Evolutionary conservation across 2,113 vertebrate genomes (phyloP).

Genomic region (Climacteris rufus): DNA sequence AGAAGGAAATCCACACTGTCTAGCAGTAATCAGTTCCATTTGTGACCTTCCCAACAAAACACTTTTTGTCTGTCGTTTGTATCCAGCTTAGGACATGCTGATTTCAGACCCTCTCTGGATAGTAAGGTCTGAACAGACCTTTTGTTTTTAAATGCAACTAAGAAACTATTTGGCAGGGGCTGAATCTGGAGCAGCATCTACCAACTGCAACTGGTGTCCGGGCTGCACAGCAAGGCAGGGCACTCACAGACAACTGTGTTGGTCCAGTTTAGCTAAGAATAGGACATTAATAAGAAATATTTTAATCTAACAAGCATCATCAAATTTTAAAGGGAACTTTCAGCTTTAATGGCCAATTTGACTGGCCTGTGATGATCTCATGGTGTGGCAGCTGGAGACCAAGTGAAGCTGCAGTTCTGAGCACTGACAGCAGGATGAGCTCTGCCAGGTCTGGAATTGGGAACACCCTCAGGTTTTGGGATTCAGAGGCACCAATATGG

Average conservation of each 20-base stretch:
- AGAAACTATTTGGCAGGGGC: constrained; percentile 42
- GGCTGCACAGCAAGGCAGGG: background rate
- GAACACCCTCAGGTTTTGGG: background rate
- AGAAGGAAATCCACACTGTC: constrained; percentile 34
- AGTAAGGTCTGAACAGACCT: constrained; percentile 34
- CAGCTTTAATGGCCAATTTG: background rate
- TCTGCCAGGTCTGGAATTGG: fast-evolving
- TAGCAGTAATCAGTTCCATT: constrained; percentile 54
- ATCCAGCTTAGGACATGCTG: constrained; percentile 4
- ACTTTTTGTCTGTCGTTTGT: constrained; percentile 44
- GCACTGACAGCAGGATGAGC: background rate
- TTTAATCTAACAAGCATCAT: background rate
- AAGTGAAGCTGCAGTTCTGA: background rate
- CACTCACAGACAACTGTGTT: background rate
- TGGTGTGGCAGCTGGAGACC: background rate
- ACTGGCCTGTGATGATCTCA: constrained; percentile 15
- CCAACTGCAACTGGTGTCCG: background rate
- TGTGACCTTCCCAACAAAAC: constrained; percentile 45
- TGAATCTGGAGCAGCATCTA: background rate
- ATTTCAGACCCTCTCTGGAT: constrained; percentile 51
- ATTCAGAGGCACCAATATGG: fast-evolving
- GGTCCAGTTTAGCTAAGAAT: background rate
- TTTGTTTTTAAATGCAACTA: constrained; percentile 42
- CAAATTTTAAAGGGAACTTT: background rate
- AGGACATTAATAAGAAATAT: background rate